Base-by-base conservation (phyloP, 2,113 vertebrate species). In the Pachypanchax playfairii region DNA sequence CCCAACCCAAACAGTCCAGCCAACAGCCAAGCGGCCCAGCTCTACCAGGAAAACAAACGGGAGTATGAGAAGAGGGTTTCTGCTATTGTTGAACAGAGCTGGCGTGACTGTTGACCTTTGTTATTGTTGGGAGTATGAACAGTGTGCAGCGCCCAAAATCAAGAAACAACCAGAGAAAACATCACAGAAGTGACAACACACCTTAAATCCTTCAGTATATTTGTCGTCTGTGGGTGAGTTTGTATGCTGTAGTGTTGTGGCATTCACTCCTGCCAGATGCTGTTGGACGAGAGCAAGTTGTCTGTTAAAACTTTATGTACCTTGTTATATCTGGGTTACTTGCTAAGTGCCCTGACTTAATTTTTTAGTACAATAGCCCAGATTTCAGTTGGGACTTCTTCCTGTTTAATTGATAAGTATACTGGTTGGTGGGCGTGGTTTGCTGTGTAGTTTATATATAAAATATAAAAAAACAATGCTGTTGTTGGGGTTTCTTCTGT, bases 61-160 rank as follows among this genome's bases (percentile, higher is more conserved):
- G 96, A 99, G 87, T 99, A 98, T 42, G 96, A 98, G 88, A 99
- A 98, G 88, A 94, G 96, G 70, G 97, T 98, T 80, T 99, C 96
- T 85, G 96, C 96, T 86, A 98, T 99, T 86, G 96, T 98, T 90
- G 97, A 99, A 96, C 97, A 99, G 93, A 98, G 96, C 88, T 99
- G 97, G 97, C 94, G 95, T 79, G 96, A 98, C 83, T 98, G 95
- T 96, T 99, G 96, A 98, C 96, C 91, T 68, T 75, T 53, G 75
- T 75, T 85, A 77, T 83, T 63, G 85, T 91, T 87, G 79, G 21
- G 29, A 51, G 59, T 79, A 93, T 88, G 92, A 92, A 94, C 93
- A 93, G 88, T 93, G 90, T 93, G 88, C 92, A 87, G 82, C n/a
- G n/a, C 90, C 91, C 91, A 82, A 90, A 93, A 91, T 91, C 82